Evolutionary conservation across 2,888 invertebrate genomes (phyloP).

Genomic region (Taenaris catops): DNA sequence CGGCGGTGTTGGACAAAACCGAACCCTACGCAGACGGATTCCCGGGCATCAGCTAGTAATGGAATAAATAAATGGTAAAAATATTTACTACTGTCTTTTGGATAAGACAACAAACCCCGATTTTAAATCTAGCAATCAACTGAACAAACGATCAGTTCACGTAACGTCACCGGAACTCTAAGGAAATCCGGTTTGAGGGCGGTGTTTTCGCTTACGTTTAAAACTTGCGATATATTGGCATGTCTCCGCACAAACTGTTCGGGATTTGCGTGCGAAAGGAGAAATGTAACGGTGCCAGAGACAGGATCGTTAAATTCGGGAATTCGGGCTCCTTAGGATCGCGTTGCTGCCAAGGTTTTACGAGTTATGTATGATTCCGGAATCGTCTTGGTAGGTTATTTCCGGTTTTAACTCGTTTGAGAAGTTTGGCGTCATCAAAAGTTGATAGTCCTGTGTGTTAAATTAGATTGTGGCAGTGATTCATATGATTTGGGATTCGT

Average conservation of each 20-base stretch:
- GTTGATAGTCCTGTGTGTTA: conserved; percentile 42
- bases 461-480: conserved; percentile 33
- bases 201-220: conserved; percentile 44
- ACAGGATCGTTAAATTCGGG: conserved; percentile 59
- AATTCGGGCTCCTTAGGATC: conserved; percentile 46
- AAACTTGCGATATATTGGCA: conserved; percentile 54
- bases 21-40: no score
- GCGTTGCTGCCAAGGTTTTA: conserved; percentile 56
- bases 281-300: conserved; percentile 60
- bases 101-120: conserved; percentile 50
- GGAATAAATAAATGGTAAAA: no score
- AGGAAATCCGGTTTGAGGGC: conserved; percentile 37
- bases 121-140: conserved; percentile 63
- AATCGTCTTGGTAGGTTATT: conserved; percentile 53
- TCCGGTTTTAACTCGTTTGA: conserved; percentile 57
- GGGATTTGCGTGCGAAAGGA: conserved; percentile 59
- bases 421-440: conserved; percentile 63
- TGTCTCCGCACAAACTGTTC: conserved; percentile 46
- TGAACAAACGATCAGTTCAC: conserved; percentile 64
- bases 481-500: conserved; percentile 25
- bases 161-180: conserved; percentile 53
- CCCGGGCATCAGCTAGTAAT: no score
- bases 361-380: conserved; percentile 62
- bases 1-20: no score
- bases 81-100: no score